phyloP scores from a whole-genome alignment of 1,140 invertebrate genomes.

The Periplaneta americana region DNA sequence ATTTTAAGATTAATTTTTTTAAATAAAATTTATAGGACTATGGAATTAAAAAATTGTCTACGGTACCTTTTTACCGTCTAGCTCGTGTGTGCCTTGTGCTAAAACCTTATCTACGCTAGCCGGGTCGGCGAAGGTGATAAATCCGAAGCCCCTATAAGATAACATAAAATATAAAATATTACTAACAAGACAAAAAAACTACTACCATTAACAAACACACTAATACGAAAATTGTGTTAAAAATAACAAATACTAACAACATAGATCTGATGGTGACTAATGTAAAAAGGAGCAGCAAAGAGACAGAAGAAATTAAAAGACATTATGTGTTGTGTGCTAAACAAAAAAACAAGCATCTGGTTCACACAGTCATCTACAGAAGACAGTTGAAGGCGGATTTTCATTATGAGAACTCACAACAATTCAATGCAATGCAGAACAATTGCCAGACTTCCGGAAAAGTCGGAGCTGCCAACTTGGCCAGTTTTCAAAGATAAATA shows the following conservation, averaged over 20 bases:
- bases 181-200: conserved; percentile 31
- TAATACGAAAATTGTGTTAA: conserved; percentile 8
- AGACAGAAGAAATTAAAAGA: not conserved
- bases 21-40: not conserved
- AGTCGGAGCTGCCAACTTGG: no score
- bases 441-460: not conserved
- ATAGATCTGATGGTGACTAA: conserved; percentile 24
- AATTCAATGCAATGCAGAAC: not conserved
- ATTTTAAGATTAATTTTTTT: no score
- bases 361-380: not conserved
- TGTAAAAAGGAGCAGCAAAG: not conserved
- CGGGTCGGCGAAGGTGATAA: conserved; percentile 92
- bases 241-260: conserved; percentile 22
- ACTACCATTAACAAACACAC: conserved; percentile 13
- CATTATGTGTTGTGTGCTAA: not conserved
- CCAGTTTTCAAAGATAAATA: not conserved
- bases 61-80: conserved; percentile 90
- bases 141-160: conserved; percentile 92
- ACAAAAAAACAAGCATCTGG: not conserved
- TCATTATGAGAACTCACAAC: not conserved
- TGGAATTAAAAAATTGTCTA: conserved; percentile 14
- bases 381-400: not conserved
- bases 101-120: conserved; percentile 92
- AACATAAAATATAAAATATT: conserved; percentile 26
- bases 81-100: conserved; percentile 87